Percentiles rank a stretch among this genome's conserved stretches.
Evolutionary conservation across 2,113 vertebrate genomes (phyloP).

Genomic region (Thermophis baileyi): DNA sequence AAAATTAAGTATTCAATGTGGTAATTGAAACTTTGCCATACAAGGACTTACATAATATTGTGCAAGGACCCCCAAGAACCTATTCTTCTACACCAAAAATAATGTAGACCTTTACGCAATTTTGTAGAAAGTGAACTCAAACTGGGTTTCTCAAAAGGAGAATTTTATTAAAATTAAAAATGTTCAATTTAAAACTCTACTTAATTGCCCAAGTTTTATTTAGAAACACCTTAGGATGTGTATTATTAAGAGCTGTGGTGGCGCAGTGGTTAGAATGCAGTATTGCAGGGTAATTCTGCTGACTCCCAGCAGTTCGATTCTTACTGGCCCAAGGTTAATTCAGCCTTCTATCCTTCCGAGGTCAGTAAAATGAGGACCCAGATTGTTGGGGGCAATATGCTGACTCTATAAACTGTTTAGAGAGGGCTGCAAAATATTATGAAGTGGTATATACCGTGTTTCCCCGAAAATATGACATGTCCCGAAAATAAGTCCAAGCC

Average conservation of each 20-base stretch:
- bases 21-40: conserved; percentile 33
- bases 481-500: too few species aligned
- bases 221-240: conserved; percentile 7
- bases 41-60: conserved; percentile 22
- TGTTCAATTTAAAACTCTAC: neutral
- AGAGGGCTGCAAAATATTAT: too few species aligned
- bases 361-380: too few species aligned
- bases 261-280: too few species aligned
- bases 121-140: conserved; percentile 47
- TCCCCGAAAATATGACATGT: too few species aligned
- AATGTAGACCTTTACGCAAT: conserved; percentile 34
- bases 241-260: neutral
- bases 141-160: conserved; percentile 28
- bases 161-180: conserved; percentile 30
- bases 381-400: too few species aligned
- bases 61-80: conserved; percentile 33
- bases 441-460: too few species aligned
- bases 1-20: conserved; percentile 39
- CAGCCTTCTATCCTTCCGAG: too few species aligned
- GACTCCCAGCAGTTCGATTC: too few species aligned
- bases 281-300: too few species aligned
- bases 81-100: conserved; percentile 39
- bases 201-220: conserved; percentile 13
- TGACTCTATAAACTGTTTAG: too few species aligned
- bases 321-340: too few species aligned